Base-by-base conservation (phyloP, 2,113 vertebrate species). In the Cinclus mexicanus region DNA sequence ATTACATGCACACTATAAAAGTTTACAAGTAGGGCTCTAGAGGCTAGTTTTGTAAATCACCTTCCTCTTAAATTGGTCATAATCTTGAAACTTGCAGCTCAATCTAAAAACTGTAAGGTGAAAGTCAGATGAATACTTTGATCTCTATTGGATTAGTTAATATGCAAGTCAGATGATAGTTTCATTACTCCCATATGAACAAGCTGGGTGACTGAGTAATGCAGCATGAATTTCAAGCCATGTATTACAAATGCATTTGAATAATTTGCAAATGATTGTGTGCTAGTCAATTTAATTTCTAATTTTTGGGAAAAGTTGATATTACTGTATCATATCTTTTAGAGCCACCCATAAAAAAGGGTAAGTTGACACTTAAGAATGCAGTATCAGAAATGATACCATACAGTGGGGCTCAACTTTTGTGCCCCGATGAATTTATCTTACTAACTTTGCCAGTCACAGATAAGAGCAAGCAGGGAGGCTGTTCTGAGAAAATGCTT, bases 241-340 rank as follows among this genome's bases (percentile, higher is more conserved):
- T 83, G 77, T 91, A 93, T 93, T 95, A 94, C 89, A 91, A 95
- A 83, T 80, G 70, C 31, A 68, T 94, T 93, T 95, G 70, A 93
- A 95, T 94, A 93, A 95, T 90, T 91, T 80, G 55, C 55, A 91
- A 83, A 80, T 88, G 63, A 83, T 85, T 94, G 55, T 90, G 79
- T 88, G 90, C 47, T 83, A 94, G 82, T 91, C 87, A 83, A 90
- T 91, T 95, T 93, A 77, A 74, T 88, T 94, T 90, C 64, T 83
- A 87, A 68, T 87, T 91, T 93, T 86, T 89, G 82, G 7, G 42
- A 77, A 86, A 95, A 90, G 35, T 71, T 70, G n/a, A 24, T 82
- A 83, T 63, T 91, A 42, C 52, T 90, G 61, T 80, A 37, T 79
- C 76, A 74, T 69, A 47, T 53, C 12, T 81, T 85, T 89, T 80